Base-by-base conservation (phyloP, 2,888 invertebrate species). In the Drosophila colorata region DNA sequence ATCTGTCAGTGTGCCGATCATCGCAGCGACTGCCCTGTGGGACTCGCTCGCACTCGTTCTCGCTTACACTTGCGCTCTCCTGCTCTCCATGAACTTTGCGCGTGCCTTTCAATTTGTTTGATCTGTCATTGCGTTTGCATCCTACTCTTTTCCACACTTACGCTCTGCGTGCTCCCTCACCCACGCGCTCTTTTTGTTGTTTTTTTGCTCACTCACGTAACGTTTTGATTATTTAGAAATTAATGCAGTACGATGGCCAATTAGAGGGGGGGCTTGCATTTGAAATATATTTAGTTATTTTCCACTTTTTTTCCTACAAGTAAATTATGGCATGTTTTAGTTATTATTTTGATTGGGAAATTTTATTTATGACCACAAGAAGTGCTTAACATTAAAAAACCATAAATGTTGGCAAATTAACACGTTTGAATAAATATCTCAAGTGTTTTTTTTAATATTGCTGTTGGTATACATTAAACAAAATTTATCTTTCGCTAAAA, bases 101-200 rank as follows among this genome's bases (percentile, higher is more conserved):
- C 66, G 72, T 71, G 74, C 57, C 55, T 76, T 59, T 57, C 53
- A 69, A 69, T 74, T 75, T 64, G 49, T 65, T 78, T 75, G 78
- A 75, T 75, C 78, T 65, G 57, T 58, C 41, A 65, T 69, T 75
- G 63, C 75, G 69, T 35, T 68, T 73, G 8, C 58, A 56, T 75
- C 52, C 63, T 48, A 13, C 33, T 68, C 48, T 16, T 63, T 20
- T 48, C 13, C 35, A 13, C 41, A 16, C 41, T 38, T 14, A 8
- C 18, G 14, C 25, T 14, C 57, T n/a, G 44, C 5, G 9, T 69
- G 25, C 51, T 41, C 28, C 18, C 25, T 58, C 60, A 38, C 46
- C 46, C 31, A 40, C 20, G 41, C 41, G 37, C 37, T 38, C 38
- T 37, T 35, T 31, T 47, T 31, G 28, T 31, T 47, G 33, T 33